A percentile compares a stretch with the other conserved stretches of the same genome.
These are phyloP conservation scores for Hippotragus niger DNA, from an alignment of 2,113 vertebrate species.

Conservation along the genomic window DNA sequence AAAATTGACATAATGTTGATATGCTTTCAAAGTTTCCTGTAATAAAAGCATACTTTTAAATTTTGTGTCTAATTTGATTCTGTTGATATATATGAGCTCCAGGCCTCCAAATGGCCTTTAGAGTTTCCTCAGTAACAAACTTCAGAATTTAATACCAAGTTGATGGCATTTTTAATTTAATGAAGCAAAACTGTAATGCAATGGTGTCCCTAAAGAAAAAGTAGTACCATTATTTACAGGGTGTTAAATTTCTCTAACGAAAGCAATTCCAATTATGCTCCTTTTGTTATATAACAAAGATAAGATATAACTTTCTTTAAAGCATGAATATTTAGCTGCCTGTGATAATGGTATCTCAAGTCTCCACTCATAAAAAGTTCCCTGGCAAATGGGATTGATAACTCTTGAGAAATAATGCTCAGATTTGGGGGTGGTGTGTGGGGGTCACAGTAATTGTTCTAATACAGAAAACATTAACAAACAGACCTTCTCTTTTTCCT, in stretches of 20 bases:
- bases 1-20: not conserved
- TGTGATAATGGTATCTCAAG: constrained; percentile 45
- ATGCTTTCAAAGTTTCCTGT: constrained; percentile 40
- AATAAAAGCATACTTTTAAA: constrained; percentile 54
- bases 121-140: constrained; percentile 51
- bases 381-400: constrained; percentile 36
- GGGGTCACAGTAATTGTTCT: not conserved
- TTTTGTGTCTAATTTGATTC: constrained; percentile 47
- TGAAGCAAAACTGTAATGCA: constrained; percentile 70
- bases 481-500: not conserved
- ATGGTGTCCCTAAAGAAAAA: constrained; percentile 69
- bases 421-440: not conserved
- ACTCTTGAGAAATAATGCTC: constrained; percentile 22
- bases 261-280: constrained; percentile 72
- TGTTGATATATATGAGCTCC: constrained; percentile 36
- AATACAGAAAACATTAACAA: not conserved
- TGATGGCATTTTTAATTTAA: constrained; percentile 77
- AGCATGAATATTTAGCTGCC: constrained; percentile 37
- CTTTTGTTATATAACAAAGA: constrained; percentile 45
- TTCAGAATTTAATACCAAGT: constrained; percentile 74
- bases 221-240: constrained; percentile 63
- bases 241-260: constrained; percentile 73
- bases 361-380: constrained; percentile 34
- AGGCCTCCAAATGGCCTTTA: constrained; percentile 64
- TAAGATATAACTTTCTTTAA: constrained; percentile 62